Evolutionary conservation across 2,113 vertebrate species (phyloP).

Genomic region (Nycticebus coucang): DNA sequence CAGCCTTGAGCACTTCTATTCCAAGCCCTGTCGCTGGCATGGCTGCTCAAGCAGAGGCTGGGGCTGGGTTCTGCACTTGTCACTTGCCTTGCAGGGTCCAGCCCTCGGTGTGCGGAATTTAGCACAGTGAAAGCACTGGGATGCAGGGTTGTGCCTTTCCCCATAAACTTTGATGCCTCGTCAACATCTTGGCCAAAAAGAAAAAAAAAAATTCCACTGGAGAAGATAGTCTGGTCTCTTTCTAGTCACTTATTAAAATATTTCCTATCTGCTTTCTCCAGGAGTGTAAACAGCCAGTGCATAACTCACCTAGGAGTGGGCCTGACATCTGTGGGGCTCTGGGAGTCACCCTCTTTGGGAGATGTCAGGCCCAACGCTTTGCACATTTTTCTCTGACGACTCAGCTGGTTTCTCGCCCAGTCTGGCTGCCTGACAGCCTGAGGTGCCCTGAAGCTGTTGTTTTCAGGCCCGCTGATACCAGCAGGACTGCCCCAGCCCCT

Average conservation of each 20-base stretch:
- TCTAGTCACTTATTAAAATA: background rate
- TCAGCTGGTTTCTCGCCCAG: background rate
- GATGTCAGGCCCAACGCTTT: rapidly evolving
- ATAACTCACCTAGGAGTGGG: background rate
- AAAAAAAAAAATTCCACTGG: background rate
- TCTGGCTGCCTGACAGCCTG: rapidly evolving
- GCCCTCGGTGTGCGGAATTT: background rate
- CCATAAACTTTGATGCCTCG: background rate
- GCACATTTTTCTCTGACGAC: background rate
- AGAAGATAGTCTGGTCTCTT: background rate
- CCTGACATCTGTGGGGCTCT: rapidly evolving
- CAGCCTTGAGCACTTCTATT: rapidly evolving
- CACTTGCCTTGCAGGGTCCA: rapidly evolving
- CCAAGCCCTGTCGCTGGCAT: rapidly evolving
- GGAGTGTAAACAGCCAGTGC: rapidly evolving
- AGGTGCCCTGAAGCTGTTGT: rapidly evolving
- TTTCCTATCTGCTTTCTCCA: rapidly evolving
- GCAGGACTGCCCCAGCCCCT: background rate
- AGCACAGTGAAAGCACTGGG: rapidly evolving
- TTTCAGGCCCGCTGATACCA: rapidly evolving
- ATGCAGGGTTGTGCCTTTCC: background rate
- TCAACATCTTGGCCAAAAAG: background rate
- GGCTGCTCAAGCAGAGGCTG: rapidly evolving
- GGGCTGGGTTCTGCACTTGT: background rate
- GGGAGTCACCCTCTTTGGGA: rapidly evolving